Percentiles rank a stretch among this genome's conserved stretches.
Conservation (phyloP, 1,140 invertebrate species). For the Augochlora pura region DNA sequence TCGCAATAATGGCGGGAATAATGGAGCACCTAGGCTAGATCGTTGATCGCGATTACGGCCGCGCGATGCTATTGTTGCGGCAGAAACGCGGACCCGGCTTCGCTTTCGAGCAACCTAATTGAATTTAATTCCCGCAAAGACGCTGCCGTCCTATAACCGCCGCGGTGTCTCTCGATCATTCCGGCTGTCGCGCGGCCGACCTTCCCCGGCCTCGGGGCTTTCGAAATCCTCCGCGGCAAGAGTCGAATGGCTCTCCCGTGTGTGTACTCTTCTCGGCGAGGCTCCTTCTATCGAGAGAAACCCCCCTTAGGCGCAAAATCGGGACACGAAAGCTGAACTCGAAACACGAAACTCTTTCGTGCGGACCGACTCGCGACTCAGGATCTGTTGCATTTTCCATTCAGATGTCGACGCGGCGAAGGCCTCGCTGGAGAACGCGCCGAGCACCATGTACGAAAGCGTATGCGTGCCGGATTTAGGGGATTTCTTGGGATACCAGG, state of each 20-base stretch:
- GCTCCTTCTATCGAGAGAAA: no score
- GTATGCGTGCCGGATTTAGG: conserved; percentile 89
- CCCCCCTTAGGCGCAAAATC: no score
- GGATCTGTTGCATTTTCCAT: conserved; percentile 70
- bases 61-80: conserved; percentile 10
- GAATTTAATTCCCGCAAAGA: conserved; percentile 28
- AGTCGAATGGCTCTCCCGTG: no score
- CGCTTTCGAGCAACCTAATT: not conserved
- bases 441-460: conserved; percentile 86
- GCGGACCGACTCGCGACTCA: conserved; percentile 29
- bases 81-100: conserved; percentile 14
- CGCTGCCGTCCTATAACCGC: conserved; percentile 26
- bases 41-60: conserved; percentile 54
- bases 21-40: conserved; percentile 50
- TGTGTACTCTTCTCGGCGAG: no score
- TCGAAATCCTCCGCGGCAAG: no score
- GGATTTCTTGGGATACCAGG: conserved; percentile 84
- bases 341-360: not conserved
- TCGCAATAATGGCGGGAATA: conserved; percentile 59
- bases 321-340: no score
- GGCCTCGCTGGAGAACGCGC: conserved; percentile 84
- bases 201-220: no score
- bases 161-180: conserved; percentile 4
- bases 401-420: conserved; percentile 86
- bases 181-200: not conserved